phyloP scores from a whole-genome alignment of 2,888 invertebrate species.

The Tachystola acroxantha region DNA sequence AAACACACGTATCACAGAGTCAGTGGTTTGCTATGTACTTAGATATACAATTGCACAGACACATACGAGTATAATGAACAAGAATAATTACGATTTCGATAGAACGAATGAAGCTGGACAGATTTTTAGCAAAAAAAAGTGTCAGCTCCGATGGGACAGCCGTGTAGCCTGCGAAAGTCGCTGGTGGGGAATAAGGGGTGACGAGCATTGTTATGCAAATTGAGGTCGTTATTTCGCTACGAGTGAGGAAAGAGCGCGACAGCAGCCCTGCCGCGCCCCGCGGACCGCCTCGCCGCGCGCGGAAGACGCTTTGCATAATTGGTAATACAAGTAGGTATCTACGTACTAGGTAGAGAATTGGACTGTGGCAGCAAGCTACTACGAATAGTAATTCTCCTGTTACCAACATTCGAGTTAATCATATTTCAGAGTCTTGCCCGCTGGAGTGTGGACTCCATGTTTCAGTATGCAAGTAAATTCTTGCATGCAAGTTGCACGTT shows the following conservation, averaged over 20 bases:
- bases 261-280: slow-evolving; percentile 52
- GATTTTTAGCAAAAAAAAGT: slow-evolving; percentile 60
- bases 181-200: slow-evolving; percentile 73
- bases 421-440: no score
- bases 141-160: slow-evolving; percentile 63
- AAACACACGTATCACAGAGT: neutral
- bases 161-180: slow-evolving; percentile 66
- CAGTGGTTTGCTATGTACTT: no score
- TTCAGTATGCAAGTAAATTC: no score
- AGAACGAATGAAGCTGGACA: no score
- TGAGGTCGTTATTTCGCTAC: slow-evolving; percentile 77
- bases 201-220: slow-evolving; percentile 78
- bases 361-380: slow-evolving; percentile 23
- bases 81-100: no score
- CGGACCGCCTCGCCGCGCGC: slow-evolving; percentile 58
- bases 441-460: no score
- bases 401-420: no score
- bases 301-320: slow-evolving; percentile 76
- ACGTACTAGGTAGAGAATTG: slow-evolving; percentile 31
- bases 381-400: no score
- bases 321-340: slow-evolving; percentile 65
- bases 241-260: slow-evolving; percentile 75
- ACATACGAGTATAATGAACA: no score
- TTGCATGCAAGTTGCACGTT: no score
- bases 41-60: no score